Evolutionary conservation across 35 echinoderm and acorn worm species (phyloP), one percentile per base, ranked within the genome.

Genomic region (Heliocidaris tuberculata): DNA sequence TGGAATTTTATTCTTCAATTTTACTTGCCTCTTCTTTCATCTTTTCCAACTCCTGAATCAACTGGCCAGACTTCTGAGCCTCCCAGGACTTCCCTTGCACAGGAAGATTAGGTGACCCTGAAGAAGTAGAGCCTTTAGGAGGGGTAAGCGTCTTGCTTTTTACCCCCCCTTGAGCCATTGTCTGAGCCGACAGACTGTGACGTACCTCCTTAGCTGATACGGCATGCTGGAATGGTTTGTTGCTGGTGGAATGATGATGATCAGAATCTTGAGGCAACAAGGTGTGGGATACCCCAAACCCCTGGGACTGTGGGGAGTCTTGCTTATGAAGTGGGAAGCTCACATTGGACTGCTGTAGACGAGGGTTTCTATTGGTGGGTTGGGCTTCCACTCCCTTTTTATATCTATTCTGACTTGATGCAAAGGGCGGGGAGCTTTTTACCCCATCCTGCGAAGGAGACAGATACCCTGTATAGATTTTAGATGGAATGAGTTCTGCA

Each of bases 31-130:
- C 96, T 85, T 49, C n/a, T 60, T 86, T 95, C 49, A 88, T 95
- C 52, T 59, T 95, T 35, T 96, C 97, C 86, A 98, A 15, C 88
- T 98, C 90, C 50, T 98, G 97, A 24, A 95, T 94, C 24, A 96
- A 86, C 13, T 96, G 48, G 15, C 30, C 92, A 4, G 61, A 48
- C 61, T 31, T 31, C 71, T 94, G 86, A 17, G 95, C 56, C 6
- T 85, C 48, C 13, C 92, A 86, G 30, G 94, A 92, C 15, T 96
- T 50, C 31, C 88, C 47, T 54, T 88, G 88, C 13, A 31, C 48
- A 13, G 97, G 97, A 7, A 97, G 90, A 60, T 94, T 94, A 17
- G 97, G 93, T 32, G 95, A 90, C 17, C 96, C 96, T 31, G 88
- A 94, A 15, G 94, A 95, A 15, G 94, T 94, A 15, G 90, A 95